phyloP scores from a whole-genome alignment of 1,140 invertebrate species.

The Drosophila aff. region DNA sequence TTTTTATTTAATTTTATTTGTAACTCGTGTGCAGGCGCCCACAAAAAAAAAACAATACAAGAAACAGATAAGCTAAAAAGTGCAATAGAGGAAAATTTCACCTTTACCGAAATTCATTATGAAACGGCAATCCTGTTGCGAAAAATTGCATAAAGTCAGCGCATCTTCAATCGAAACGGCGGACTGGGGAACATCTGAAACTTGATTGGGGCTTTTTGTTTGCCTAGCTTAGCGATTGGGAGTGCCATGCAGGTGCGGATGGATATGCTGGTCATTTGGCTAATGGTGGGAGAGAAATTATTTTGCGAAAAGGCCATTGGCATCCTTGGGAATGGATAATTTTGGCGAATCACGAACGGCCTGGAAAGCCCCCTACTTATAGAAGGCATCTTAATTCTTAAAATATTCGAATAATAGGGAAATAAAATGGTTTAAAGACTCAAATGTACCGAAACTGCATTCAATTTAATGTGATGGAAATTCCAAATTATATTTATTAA shows the following conservation, averaged over 20 bases:
- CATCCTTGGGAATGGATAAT: conserved; percentile 32
- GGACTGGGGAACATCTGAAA: conserved; percentile 42
- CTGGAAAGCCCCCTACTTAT: not conserved
- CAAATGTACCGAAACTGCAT: not conserved
- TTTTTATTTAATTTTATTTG: conserved; percentile 45
- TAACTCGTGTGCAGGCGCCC: conserved; percentile 39
- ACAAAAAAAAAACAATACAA: not conserved
- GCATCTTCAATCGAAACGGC: conserved; percentile 66
- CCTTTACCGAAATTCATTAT: conserved; percentile 71
- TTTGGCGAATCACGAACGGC: conserved; percentile 2
- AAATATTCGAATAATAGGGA: too few relatives aligned
- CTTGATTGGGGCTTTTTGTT: conserved; percentile 56
- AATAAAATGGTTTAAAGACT: not conserved
- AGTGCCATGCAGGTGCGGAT: conserved; percentile 62
- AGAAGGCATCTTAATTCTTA: too few relatives aligned
- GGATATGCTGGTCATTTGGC: conserved; percentile 51
- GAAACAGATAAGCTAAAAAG: not conserved
- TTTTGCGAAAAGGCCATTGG: conserved; percentile 22
- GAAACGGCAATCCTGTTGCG: conserved; percentile 69
- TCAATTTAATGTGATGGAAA: not conserved
- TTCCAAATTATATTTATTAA: not conserved
- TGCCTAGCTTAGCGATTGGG: conserved; percentile 46
- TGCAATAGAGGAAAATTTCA: conserved; percentile 59
- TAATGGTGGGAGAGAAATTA: conserved; percentile 54
- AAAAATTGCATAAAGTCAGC: conserved; percentile 73